Evolutionary conservation across 2,113 vertebrate species (phyloP).

Genomic region (Antigone vipio): DNA sequence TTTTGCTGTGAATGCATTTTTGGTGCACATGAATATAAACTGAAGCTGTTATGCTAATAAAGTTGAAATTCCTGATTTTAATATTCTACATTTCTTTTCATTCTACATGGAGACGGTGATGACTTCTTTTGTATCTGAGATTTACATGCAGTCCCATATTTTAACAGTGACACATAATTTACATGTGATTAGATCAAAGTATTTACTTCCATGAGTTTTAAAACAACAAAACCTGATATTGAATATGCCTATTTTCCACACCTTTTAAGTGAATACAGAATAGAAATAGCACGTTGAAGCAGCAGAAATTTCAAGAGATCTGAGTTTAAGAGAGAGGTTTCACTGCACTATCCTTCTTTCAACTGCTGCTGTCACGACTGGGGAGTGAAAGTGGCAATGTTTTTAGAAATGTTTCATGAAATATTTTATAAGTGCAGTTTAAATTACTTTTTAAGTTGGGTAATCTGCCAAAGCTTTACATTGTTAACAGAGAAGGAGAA

Average conservation of each 20-base stretch:
- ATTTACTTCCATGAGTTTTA: conserved; percentile 62
- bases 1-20: conserved; percentile 65
- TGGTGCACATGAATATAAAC: conserved; percentile 60
- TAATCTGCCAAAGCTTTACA: conserved; percentile 55
- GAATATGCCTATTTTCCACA: conserved; percentile 52
- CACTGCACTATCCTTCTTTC: conserved; percentile 19
- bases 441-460: conserved; percentile 56
- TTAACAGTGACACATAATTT: conserved; percentile 70
- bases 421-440: conserved; percentile 61
- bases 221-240: conserved; percentile 62
- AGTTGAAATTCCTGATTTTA: conserved; percentile 55
- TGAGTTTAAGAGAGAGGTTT: conserved; percentile 41
- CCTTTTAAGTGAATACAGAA: conserved; percentile 58
- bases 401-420: conserved; percentile 57
- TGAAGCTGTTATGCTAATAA: conserved; percentile 64
- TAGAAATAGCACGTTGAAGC: conserved; percentile 61
- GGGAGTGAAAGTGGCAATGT: conserved; percentile 45
- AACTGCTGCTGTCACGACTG: conserved; percentile 41
- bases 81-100: conserved; percentile 66
- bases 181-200: conserved; percentile 72
- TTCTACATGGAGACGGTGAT: conserved; percentile 54
- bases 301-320: conserved; percentile 62
- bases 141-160: conserved; percentile 67
- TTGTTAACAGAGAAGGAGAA: conserved; percentile 29
- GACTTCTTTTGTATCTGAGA: conserved; percentile 66